phyloP scores from a whole-genome alignment of 2,797 vertebrate genomes.

The Geotria australis region DNA sequence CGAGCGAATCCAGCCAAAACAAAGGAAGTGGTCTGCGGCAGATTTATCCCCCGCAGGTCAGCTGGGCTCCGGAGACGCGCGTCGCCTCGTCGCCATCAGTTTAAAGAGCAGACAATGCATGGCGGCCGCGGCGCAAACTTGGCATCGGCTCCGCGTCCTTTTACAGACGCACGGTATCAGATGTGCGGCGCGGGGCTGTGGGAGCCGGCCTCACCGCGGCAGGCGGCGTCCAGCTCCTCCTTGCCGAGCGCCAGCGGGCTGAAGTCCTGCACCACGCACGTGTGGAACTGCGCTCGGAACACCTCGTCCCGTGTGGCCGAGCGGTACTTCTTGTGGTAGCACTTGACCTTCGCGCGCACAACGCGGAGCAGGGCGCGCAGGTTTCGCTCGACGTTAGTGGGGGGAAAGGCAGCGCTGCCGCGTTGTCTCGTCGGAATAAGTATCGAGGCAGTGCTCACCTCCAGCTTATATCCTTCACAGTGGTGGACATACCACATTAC shows the following conservation, averaged over 20 bases:
- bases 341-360: conserved; percentile 32
- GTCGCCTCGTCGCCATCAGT: no score
- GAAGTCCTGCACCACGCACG: conserved; percentile 45
- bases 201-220: conserved; percentile 33
- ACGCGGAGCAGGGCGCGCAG: no score
- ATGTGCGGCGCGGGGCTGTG: no score
- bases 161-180: no score
- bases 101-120: background rate
- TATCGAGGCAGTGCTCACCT: no score
- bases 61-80: background rate
- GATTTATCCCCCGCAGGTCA: background rate
- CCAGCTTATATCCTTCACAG: no score
- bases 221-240: conserved; percentile 51
- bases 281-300: conserved; percentile 81
- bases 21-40: background rate
- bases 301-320: conserved; percentile 33
- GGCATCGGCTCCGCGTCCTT: background rate
- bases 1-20: no score
- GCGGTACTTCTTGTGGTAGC: conserved; percentile 45
- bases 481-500: no score
- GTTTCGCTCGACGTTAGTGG: no score
- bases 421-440: no score
- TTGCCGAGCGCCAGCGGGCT: conserved; percentile 44
- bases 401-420: no score
- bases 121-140: background rate